Evolutionary conservation across 2,888 invertebrate genomes (phyloP), one percentile per base, ranked within the genome.

Genomic region (Capitulum mitella): DNA sequence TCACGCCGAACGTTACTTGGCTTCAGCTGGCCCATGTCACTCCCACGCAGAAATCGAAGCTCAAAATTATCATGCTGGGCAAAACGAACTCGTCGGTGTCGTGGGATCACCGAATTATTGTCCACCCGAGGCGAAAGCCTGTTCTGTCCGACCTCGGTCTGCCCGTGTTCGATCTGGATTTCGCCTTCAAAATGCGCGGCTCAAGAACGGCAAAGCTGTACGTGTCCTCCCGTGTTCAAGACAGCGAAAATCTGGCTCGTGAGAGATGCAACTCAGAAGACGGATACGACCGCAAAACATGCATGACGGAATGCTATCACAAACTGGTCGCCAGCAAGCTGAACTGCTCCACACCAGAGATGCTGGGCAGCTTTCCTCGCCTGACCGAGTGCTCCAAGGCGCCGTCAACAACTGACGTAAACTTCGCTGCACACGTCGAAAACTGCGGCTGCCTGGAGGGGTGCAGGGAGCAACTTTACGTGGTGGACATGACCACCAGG

Each of bases 381-480:
- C 58, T 61, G 8, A 2, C n/a, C 29, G 29, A 29, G 8, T 61
- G 58, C 29, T 12, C 29, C 3, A 3, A 29, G 29, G 5, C 10
- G 5, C 10, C 0, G 6, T 10, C 3, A 6, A 12, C 1, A 14
- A 8, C 8, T 29, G 10, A 0, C 1, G 10, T 29, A 3, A 10
- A 29, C 12, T 22, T 61, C 29, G 8, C 29, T 0, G 29, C 5
- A 10, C 58, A 12, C 10, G 16, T 29, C 29, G 29, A 29, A 10
- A 16, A 61, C n/a, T 61, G 58, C 29, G 0, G 12, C n/a, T 61
- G 58, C 58, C 32, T 29, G 58, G 2, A 29, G 6, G 29, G 12
- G 6, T 61, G 58, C 58, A 10, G n/a, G n/a, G 58, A 32, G 8
- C 29, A 12, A 29, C 29, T 6, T 8, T 29, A 22, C 3, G 12